phyloP scores from a whole-genome alignment of 2,113 vertebrate genomes.

The Sterrhoptilus dennistouni region DNA sequence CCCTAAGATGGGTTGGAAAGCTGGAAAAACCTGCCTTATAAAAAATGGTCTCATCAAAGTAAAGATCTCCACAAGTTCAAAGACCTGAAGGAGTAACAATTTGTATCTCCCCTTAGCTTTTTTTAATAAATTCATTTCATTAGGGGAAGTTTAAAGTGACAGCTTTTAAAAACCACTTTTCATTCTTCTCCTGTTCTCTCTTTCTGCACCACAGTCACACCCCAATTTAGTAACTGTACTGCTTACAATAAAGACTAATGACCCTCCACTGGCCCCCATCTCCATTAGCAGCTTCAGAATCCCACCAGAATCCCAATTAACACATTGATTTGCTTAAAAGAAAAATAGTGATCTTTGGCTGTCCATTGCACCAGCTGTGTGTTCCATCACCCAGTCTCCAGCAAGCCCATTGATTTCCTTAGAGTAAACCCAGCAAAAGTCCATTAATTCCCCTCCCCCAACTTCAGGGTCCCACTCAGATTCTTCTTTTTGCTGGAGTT shows the following conservation, averaged over 20 bases:
- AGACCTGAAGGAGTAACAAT: slow-evolving; percentile 7
- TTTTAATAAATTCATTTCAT: background rate
- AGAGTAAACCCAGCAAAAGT: slow-evolving; percentile 9
- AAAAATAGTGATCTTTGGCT: slow-evolving; percentile 55
- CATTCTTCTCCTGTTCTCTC: slow-evolving; percentile 1
- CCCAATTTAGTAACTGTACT: slow-evolving; percentile 44
- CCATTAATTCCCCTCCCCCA: slow-evolving; percentile 12
- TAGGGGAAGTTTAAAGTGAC: slow-evolving; percentile 14
- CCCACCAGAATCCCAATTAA: slow-evolving; percentile 65
- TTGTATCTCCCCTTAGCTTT: background rate
- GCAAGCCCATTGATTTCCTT: slow-evolving; percentile 56
- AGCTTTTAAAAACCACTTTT: slow-evolving; percentile 41
- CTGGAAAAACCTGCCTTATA: slow-evolving; percentile 26
- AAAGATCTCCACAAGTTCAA: background rate
- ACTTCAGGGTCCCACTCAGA: slow-evolving; percentile 1
- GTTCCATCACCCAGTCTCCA: slow-evolving; percentile 40
- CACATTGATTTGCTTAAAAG: slow-evolving; percentile 67
- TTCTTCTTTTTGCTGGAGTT: background rate
- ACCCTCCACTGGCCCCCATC: slow-evolving; percentile 11
- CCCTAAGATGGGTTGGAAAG: background rate
- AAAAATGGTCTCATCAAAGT: slow-evolving; percentile 1
- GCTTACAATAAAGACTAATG: slow-evolving; percentile 52
- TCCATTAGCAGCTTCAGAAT: slow-evolving; percentile 60
- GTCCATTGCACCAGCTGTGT: slow-evolving; percentile 53
- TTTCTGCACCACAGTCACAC: slow-evolving; percentile 3